Evolutionary conservation across 1,140 invertebrate species (phyloP).

Genomic region (Megathymus violae): DNA sequence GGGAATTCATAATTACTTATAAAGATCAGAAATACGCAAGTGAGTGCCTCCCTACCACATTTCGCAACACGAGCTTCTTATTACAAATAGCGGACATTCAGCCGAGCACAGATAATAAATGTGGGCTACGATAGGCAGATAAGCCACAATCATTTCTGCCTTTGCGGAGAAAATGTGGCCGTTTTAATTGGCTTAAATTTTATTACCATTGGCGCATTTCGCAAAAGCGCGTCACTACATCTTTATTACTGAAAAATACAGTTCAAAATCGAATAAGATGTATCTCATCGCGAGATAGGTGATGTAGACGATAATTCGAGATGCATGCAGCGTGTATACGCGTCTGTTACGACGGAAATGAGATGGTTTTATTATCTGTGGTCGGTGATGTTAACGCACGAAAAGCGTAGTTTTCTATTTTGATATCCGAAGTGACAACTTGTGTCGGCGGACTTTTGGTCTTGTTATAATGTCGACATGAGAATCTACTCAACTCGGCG

Average conservation of each 20-base stretch:
- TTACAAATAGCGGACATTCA: constrained; percentile 28
- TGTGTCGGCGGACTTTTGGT: constrained; percentile 17
- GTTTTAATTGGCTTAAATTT: constrained; percentile 37
- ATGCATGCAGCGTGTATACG: constrained; percentile 21
- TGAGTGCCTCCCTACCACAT: not conserved
- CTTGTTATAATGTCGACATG: constrained; percentile 24
- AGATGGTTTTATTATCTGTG: constrained; percentile 31
- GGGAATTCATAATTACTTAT: no score
- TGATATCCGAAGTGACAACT: constrained; percentile 30
- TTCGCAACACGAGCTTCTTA: constrained; percentile 21
- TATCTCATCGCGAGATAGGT: not conserved
- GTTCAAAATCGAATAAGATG: constrained; percentile 6
- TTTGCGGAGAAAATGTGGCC: constrained; percentile 30
- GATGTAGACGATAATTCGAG: constrained; percentile 22
- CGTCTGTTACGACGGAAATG: constrained; percentile 32
- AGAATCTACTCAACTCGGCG: constrained; percentile 16
- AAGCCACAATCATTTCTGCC: constrained; percentile 28
- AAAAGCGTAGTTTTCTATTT: constrained; percentile 30
- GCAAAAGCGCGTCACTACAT: not conserved
- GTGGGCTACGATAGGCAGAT: constrained; percentile 32
- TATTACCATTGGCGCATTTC: constrained; percentile 14
- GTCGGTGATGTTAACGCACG: constrained; percentile 26
- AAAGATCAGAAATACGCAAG: no score
- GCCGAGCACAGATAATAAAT: constrained; percentile 31
- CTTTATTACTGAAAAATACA: constrained; percentile 14